Conservation (phyloP, 2,888 invertebrate species). For the Megamerina dolium region DNA sequence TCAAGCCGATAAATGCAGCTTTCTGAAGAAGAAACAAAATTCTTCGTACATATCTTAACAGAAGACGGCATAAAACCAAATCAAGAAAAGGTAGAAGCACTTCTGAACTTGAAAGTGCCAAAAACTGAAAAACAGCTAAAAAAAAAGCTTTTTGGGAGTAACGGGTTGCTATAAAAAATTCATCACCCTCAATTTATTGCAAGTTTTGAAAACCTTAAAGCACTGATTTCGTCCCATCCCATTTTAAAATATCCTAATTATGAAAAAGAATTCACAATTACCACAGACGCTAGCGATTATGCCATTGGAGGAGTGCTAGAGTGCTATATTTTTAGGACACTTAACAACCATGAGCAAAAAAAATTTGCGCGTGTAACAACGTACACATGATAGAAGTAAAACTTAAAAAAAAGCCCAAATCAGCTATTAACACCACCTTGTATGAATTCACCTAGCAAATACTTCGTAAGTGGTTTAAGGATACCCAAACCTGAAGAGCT, state of each 20-base stretch:
- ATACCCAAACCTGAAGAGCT: too few relatives aligned
- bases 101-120: constrained; percentile 1
- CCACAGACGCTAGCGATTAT: constrained; percentile 10
- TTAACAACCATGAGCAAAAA: constrained; percentile 9
- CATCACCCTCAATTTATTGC: constrained; percentile 11
- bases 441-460: too few relatives aligned
- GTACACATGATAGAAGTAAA: too few relatives aligned
- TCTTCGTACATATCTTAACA: constrained; percentile 2
- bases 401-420: too few relatives aligned
- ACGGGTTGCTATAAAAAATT: constrained; percentile 9
- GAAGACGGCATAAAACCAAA: constrained; percentile 7
- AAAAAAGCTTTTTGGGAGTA: constrained; percentile 10
- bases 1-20: background rate
- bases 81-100: constrained; percentile 1
- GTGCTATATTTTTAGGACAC: constrained; percentile 11
- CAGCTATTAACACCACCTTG: too few relatives aligned
- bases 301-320: constrained; percentile 10
- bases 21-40: constrained; percentile 5
- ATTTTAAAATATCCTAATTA: constrained; percentile 8
- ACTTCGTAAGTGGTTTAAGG: too few relatives aligned
- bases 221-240: constrained; percentile 11
- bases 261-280: constrained; percentile 11
- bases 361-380: too few relatives aligned
- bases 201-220: constrained; percentile 16
- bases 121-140: constrained; percentile 14